Conservation (phyloP, 2,113 vertebrate genomes). For the Spheniscus mendiculus region DNA sequence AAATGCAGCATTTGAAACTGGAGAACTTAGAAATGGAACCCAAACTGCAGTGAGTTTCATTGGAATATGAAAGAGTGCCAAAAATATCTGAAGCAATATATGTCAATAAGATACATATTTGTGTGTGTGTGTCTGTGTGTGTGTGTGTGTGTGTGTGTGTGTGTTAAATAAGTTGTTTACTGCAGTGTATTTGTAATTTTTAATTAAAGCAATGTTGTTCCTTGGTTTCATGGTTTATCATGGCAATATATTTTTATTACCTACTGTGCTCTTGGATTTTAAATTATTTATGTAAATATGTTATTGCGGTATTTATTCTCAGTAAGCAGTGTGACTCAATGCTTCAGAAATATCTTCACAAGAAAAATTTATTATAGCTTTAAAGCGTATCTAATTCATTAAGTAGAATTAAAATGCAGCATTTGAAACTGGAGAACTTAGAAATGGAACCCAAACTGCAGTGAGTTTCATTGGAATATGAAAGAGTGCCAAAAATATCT, state of each 20-base stretch:
- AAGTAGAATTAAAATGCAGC: constrained; percentile 47
- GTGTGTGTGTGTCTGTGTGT: no score
- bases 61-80: background rate
- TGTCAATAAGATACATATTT: background rate
- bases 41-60: background rate
- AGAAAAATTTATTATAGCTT: constrained; percentile 20
- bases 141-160: no score
- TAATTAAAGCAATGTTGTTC: constrained; percentile 76
- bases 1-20: constrained; percentile 32
- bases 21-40: background rate
- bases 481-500: background rate
- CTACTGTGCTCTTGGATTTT: constrained; percentile 73
- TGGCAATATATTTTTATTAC: constrained; percentile 78
- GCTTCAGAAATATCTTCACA: constrained; percentile 26
- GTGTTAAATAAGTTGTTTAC: constrained; percentile 83
- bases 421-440: constrained; percentile 4
- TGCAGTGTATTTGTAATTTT: constrained; percentile 77
- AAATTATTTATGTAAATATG: constrained; percentile 86
- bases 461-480: background rate
- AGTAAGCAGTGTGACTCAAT: constrained; percentile 41
- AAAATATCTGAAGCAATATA: background rate
- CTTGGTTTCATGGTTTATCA: constrained; percentile 76
- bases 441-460: constrained; percentile 2
- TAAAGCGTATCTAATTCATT: constrained; percentile 61
- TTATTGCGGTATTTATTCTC: constrained; percentile 38